Conservation (phyloP, 2,888 invertebrate genomes). For the Meliscaeva auricollis region DNA sequence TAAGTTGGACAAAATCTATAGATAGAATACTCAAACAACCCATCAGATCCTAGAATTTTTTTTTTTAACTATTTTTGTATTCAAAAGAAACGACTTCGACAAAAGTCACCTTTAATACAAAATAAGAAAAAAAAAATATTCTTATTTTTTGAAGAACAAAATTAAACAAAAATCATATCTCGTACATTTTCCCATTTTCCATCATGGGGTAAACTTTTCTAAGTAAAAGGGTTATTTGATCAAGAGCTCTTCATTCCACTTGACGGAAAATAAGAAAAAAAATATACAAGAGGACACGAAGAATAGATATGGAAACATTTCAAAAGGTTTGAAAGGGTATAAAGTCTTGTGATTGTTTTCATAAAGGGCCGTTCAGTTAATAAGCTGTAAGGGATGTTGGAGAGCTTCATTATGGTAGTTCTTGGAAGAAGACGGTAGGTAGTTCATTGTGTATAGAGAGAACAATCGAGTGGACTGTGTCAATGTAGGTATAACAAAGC, state of each 20-base stretch:
- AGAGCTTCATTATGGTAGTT: constrained; percentile 16
- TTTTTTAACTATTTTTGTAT: neutral
- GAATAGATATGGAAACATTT: constrained; percentile 6
- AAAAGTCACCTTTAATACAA: neutral
- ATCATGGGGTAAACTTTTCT: constrained; percentile 14
- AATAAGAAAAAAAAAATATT: neutral
- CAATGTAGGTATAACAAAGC: neutral
- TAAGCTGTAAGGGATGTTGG: constrained; percentile 20
- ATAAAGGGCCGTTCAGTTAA: constrained; percentile 17
- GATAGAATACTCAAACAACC: constrained; percentile 20
- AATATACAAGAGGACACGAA: neutral
- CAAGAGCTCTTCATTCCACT: constrained; percentile 26
- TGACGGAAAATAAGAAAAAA: constrained; percentile 20
- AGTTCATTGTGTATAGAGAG: neutral
- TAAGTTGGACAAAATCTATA: constrained; percentile 15
- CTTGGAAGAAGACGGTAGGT: neutral
- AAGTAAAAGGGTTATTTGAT: constrained; percentile 32
- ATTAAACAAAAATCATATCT: neutral
- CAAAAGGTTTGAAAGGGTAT: neutral
- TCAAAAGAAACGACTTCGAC: neutral
- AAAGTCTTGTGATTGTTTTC: constrained; percentile 14
- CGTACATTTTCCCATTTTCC: neutral
- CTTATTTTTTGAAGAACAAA: neutral
- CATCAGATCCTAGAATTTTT: neutral
- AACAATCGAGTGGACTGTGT: constrained; percentile 12